phyloP scores from a whole-genome alignment of 2,888 invertebrate genomes.

The Petrophora chlorosata region DNA sequence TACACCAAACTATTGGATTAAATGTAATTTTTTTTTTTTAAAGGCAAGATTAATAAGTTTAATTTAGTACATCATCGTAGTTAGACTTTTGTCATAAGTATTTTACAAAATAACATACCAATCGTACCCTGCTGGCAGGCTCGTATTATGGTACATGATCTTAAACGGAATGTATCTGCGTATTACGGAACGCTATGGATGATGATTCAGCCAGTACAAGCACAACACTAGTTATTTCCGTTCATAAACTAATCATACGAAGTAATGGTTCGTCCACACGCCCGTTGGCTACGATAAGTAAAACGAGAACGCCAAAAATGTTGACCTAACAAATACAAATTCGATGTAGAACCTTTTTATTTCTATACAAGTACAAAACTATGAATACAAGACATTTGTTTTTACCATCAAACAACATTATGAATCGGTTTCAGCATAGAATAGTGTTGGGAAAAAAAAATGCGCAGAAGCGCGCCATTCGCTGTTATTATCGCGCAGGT shows the following conservation, averaged over 20 bases:
- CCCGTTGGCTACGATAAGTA: neutral
- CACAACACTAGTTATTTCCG: neutral
- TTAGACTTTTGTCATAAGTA: too few species aligned
- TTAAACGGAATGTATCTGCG: neutral
- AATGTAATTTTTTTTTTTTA: too few species aligned
- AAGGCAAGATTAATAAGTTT: too few species aligned
- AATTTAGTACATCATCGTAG: too few species aligned
- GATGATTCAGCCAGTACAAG: neutral
- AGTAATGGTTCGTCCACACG: neutral
- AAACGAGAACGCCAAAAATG: neutral
- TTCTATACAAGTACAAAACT: too few species aligned
- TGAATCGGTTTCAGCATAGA: too few species aligned
- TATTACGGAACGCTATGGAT: neutral
- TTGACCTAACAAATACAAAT: neutral
- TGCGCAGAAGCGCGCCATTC: conserved; percentile 72
- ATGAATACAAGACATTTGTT: too few species aligned
- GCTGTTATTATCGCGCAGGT: conserved; percentile 58
- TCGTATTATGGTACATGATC: neutral
- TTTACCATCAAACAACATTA: too few species aligned
- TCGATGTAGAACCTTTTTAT: neutral
- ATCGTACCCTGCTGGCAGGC: too few species aligned
- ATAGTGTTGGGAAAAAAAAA: conserved; percentile 11
- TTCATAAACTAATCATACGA: neutral
- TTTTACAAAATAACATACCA: too few species aligned
- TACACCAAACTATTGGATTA: too few species aligned